phyloP scores from a whole-genome alignment of 2,797 vertebrate genomes.

The Odontamblyopus rebecca region DNA sequence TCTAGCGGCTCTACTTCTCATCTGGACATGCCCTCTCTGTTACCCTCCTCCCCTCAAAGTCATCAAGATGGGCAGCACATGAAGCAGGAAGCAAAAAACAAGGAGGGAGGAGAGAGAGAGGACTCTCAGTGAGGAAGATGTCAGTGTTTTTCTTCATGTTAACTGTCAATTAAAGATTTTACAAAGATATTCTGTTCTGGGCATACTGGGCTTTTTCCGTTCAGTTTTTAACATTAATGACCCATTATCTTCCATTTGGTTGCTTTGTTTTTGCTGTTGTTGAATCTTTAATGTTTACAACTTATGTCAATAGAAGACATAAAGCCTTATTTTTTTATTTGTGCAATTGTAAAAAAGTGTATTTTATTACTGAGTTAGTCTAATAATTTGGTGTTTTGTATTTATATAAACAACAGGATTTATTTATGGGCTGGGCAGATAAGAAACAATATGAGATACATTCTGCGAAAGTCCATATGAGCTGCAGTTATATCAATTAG shows the following conservation, averaged over 20 bases:
- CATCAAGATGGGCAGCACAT: not conserved
- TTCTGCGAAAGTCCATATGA: not conserved
- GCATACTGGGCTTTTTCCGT: too few species aligned
- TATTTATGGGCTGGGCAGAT: not conserved
- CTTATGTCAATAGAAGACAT: conserved; percentile 32
- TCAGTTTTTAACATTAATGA: not conserved
- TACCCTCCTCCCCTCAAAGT: conserved; percentile 11
- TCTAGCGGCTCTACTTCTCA: conserved; percentile 59
- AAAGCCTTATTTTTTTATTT: conserved; percentile 39
- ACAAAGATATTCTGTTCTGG: not conserved
- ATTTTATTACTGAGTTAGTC: not conserved
- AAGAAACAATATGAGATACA: too few species aligned
- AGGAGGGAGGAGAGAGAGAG: not conserved
- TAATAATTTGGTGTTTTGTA: not conserved
- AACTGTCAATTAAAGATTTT: not conserved
- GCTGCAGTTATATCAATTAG: not conserved
- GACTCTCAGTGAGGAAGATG: not conserved
- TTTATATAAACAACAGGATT: not conserved
- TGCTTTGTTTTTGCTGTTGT: conserved; percentile 67
- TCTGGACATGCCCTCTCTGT: conserved; percentile 41
- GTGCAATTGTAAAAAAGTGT: not conserved
- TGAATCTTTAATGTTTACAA: conserved; percentile 54
- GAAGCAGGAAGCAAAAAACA: conserved; percentile 23
- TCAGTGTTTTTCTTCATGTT: not conserved
- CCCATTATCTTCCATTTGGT: not conserved